Evolutionary conservation across 2,797 vertebrate genomes (phyloP).

Genomic region (Monodelphis domestica): DNA sequence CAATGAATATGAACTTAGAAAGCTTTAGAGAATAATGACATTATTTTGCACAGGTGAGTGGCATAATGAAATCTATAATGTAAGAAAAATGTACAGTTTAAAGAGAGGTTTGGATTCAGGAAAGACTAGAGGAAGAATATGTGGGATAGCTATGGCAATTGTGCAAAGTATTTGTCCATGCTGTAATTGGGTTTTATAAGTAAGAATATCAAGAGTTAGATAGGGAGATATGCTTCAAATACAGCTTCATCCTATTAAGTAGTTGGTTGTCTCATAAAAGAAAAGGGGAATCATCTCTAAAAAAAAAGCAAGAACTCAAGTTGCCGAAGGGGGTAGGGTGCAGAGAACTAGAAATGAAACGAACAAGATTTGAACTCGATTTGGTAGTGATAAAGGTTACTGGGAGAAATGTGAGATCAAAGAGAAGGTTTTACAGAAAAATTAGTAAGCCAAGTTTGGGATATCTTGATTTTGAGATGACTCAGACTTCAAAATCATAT

Average conservation of each 20-base stretch:
- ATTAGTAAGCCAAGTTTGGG: background rate
- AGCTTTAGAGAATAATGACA: background rate
- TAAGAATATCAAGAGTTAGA: too few species aligned
- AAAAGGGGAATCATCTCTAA: too few species aligned
- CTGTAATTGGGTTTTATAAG: too few species aligned
- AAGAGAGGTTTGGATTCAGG: background rate
- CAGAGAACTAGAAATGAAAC: background rate
- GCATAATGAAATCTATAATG: background rate
- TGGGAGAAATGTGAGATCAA: background rate
- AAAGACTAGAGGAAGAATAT: background rate
- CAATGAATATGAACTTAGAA: background rate
- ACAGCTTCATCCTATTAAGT: background rate
- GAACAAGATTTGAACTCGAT: background rate
- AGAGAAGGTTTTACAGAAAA: background rate
- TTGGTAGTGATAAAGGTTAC: background rate
- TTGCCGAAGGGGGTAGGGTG: too few species aligned
- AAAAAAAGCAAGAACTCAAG: background rate
- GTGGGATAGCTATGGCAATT: background rate
- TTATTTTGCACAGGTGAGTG: background rate
- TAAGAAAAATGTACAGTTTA: background rate
- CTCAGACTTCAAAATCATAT: too few species aligned
- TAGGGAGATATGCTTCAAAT: background rate
- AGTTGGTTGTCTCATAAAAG: background rate
- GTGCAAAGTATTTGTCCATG: background rate
- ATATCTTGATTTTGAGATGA: background rate